Evolutionary conservation across 2,888 invertebrate genomes (phyloP), one percentile per base, ranked within the genome.

Genomic region (Bombylius major): DNA sequence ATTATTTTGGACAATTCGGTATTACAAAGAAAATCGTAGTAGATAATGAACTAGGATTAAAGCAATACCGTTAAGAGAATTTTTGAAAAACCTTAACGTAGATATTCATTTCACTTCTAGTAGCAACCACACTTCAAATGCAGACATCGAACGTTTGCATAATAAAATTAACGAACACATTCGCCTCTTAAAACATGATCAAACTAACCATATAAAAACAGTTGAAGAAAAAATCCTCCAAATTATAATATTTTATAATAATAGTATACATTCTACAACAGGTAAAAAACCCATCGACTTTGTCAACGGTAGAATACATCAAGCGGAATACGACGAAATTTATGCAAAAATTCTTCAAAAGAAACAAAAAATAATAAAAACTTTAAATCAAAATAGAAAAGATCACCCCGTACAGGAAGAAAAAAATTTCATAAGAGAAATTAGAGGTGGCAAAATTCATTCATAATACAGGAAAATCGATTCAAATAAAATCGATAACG

Each of bases 41-140:
- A 12, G 59, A 62, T 42, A 60, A 60, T 36, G 58, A 60, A 58
- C 42, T 61, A 50, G 62, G 60, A 8, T 62, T 60, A 62, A 63
- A 50, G 62, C 62, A 1, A 46, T 59, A 51, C 50, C 39, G 6
- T 23, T 39, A 5, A 42, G 52, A 31, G 52, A 52, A 5, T 52
- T 52, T 33, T 33, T 52, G 1, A 52, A 46, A 12, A 46, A 34
- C 11, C 5, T n/a, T 13, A 34, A 52, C 14, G 39, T 51, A 8
- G 45, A 51, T 14, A 51, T 51, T 32, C 51, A 45, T 12, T 51
- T 45, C 14, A 51, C 45, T 45, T 51, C 51, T 9, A 51, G 32
- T n/a, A 51, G 32, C 32, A 51, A 51, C 14, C 51, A 44, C 8
- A 51, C 51, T 8, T 51, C 51, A 13, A 55, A 47, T 36, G 9